These are phyloP conservation scores for Chionodraco myersi DNA, from an alignment of 2,113 vertebrate genomes.

Conservation along the genomic window DNA sequence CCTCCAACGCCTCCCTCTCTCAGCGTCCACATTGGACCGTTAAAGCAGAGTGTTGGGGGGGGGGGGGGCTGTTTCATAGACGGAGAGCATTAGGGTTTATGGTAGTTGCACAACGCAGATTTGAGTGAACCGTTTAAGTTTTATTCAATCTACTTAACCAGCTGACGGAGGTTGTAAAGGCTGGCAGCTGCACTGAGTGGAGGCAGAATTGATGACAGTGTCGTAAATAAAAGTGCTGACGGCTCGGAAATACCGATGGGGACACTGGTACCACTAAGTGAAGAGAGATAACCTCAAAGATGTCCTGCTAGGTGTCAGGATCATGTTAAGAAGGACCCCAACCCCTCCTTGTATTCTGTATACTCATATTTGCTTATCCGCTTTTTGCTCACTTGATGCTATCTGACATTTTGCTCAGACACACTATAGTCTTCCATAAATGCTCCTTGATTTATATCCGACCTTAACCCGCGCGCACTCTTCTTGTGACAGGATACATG, in stretches of 20 bases:
- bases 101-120: conserved; percentile 32
- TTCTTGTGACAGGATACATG: conserved; percentile 4
- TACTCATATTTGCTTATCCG: no score
- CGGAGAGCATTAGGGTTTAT: conserved; percentile 52
- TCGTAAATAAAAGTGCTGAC: conserved; percentile 70
- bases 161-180: conserved; percentile 62
- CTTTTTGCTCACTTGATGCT: not conserved
- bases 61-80: conserved; percentile 36
- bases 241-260: conserved; percentile 34
- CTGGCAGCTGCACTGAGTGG: conserved; percentile 40
- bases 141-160: conserved; percentile 74
- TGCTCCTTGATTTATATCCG: not conserved
- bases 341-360: no score
- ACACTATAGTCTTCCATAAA: not conserved
- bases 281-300: conserved; percentile 11
- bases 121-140: conserved; percentile 64
- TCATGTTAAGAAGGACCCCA: no score
- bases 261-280: conserved; percentile 25
- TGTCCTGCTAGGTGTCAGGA: not conserved
- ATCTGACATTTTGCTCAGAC: not conserved
- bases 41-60: not conserved
- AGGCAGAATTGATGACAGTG: conserved; percentile 55
- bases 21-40: not conserved
- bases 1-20: conserved; percentile 50
- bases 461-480: not conserved